These are phyloP conservation scores for Catamblyrhynchus diadema DNA, from an alignment of 2,797 vertebrate genomes.

Conservation along the genomic window DNA sequence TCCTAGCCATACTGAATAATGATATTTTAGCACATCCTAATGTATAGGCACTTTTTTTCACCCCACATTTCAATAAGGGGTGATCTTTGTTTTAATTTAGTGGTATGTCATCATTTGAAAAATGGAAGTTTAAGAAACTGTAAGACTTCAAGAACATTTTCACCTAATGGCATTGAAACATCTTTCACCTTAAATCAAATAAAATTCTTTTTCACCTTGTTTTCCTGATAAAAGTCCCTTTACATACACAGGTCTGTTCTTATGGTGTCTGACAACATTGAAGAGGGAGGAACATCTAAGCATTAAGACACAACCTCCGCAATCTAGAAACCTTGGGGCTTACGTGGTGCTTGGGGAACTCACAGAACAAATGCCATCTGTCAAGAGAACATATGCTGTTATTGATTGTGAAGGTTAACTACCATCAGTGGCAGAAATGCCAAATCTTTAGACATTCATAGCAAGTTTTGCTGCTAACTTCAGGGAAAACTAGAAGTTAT, in stretches of 20 bases:
- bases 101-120: background rate
- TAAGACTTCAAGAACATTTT: background rate
- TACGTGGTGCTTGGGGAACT: background rate
- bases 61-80: background rate
- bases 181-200: background rate
- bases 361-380: background rate
- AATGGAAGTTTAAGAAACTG: background rate
- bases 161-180: background rate
- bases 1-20: background rate
- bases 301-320: background rate
- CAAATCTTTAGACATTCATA: background rate
- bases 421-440: background rate
- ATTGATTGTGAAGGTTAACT: background rate
- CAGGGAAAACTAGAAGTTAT: background rate
- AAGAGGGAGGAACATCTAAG: background rate
- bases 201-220: background rate
- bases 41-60: background rate
- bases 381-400: background rate
- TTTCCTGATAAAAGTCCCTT: background rate
- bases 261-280: background rate
- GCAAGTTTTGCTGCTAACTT: background rate
- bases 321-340: background rate
- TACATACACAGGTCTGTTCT: background rate
- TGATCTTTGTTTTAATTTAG: background rate
- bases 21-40: background rate